Evolutionary conservation across 2,113 vertebrate genomes (phyloP).

Genomic region (Anhinga anhinga): DNA sequence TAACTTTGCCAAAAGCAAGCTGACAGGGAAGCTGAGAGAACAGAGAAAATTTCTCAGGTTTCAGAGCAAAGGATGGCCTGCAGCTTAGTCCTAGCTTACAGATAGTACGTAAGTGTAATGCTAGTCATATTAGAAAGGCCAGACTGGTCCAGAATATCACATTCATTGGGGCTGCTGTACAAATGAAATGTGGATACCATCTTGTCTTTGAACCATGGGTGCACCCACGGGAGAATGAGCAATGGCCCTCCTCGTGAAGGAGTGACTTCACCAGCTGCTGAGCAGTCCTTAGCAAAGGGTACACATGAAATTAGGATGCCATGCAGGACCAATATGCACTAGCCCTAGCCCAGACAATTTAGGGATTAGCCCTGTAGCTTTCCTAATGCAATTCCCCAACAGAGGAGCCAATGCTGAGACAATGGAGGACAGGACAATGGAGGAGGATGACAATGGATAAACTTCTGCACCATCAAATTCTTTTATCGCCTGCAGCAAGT

Average conservation of each 20-base stretch:
- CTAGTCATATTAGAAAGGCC: neutral
- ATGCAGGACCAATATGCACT: too few relatives aligned
- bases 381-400: neutral
- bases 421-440: neutral
- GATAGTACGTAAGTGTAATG: neutral
- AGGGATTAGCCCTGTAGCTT: neutral
- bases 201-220: neutral
- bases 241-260: neutral
- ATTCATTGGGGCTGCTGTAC: neutral
- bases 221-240: neutral
- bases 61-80: neutral
- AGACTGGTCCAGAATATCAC: neutral
- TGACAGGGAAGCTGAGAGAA: neutral
- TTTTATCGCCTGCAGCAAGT: neutral
- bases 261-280: neutral
- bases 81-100: neutral
- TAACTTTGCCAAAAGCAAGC: slow-evolving; percentile 25
- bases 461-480: neutral
- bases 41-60: neutral
- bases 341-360: neutral
- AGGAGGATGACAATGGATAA: neutral
- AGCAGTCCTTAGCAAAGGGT: neutral
- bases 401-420: neutral
- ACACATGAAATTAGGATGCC: neutral
- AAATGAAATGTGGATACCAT: neutral